Evolutionary conservation across 2,113 vertebrate species (phyloP), one percentile per base, ranked within the genome.

Genomic region (Coptodon bakossiorum): DNA sequence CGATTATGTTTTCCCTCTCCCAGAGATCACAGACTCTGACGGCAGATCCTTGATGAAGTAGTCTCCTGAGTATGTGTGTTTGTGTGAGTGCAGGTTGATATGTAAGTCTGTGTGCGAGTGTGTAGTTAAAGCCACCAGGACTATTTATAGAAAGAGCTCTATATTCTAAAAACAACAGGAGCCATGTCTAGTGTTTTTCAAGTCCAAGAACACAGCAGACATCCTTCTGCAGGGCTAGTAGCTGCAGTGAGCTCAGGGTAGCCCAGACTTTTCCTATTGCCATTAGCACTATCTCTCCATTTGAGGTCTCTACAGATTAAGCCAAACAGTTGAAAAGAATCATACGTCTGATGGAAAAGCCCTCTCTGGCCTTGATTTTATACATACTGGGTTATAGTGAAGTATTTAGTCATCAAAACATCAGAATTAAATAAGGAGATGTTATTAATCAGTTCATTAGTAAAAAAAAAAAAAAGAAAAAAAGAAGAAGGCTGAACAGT

Each of bases 91-190:
- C 43, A 40, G 38, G 71, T 76, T 0, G 10, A 27, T 76, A 45
- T 5, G 40, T 16, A 78, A 52, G 73, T 52, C 27, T 52, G 6
- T 50, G 73, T 52, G 17, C 2, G 2, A 45, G 29, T 50, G 73
- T 31, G 27, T 53, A 29, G 81, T 85, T 45, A 48, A 90, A 82
- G 85, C 89, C 85, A 82, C 80, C 81, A 48, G 3, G 7, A 43
- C 68, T 92, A 91, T 92, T 89, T 86, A 82, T 89, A 92, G 91
- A 84, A 24, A n/a, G 31, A 50, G 57, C 79, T 78, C 63, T 38
- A 86, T 88, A 56, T 13, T 71, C 50, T 59, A 63, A 91, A 80
- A 89, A 90, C 86, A 88, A 85, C 57, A 82, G 50, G 14, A 89
- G 81, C 31, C 7, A 9, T 63, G 88, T 90, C 85, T 85, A 14